Evolutionary conservation across 2,888 invertebrate genomes (phyloP).

Genomic region (Agrotis puta): DNA sequence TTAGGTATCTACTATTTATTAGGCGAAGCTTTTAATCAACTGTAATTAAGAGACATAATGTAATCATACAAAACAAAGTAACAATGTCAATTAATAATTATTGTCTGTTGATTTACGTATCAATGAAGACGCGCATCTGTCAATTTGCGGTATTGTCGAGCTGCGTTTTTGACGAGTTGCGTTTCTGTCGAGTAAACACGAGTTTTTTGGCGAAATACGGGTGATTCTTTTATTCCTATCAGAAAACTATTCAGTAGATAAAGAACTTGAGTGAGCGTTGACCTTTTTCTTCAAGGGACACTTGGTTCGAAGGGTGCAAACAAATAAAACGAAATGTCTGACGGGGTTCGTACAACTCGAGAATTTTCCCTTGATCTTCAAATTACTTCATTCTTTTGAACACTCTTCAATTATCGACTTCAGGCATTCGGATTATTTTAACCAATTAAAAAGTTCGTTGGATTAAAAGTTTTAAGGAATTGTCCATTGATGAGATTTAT

Average conservation of each 20-base stretch:
- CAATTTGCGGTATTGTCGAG: too few species aligned
- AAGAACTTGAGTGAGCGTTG: slow-evolving; percentile 43
- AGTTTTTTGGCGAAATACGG: too few species aligned
- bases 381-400: slow-evolving; percentile 67
- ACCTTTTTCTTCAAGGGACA: slow-evolving; percentile 66
- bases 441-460: slow-evolving; percentile 60
- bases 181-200: too few species aligned
- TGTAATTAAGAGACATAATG: too few species aligned
- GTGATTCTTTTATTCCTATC: neutral
- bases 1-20: too few species aligned
- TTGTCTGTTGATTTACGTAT: too few species aligned
- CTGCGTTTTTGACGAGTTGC: too few species aligned
- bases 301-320: slow-evolving; percentile 67
- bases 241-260: slow-evolving; percentile 18
- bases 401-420: slow-evolving; percentile 62
- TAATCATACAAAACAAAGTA: neutral
- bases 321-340: slow-evolving; percentile 70
- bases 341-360: slow-evolving; percentile 57
- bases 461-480: slow-evolving; percentile 40
- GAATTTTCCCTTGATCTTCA: slow-evolving; percentile 63
- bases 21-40: neutral
- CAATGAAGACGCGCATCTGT: too few species aligned
- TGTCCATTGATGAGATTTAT: slow-evolving; percentile 13
- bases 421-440: slow-evolving; percentile 59
- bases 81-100: too few species aligned